Evolutionary conservation across 2,888 invertebrate species (phyloP), one percentile per base, ranked within the genome.

Genomic region (Drosophila suboccidentalis): DNA sequence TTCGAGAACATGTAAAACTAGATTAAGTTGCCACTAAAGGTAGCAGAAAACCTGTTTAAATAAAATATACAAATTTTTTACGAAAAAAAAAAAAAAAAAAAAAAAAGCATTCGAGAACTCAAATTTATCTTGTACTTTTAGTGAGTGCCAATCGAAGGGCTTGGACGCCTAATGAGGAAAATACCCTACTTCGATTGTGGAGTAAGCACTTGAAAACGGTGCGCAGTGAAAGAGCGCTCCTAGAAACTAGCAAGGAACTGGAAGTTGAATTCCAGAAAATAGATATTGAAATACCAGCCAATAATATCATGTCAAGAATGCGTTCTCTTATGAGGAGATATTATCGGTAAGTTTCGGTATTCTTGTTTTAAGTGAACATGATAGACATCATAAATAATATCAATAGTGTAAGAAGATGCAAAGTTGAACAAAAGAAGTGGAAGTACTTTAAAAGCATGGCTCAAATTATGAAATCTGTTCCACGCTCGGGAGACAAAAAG

Each of bases 291-390:
- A 47, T 61, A 4, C 38, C 26, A 3, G 9, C 22, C 0, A 11
- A 4, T 0, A 44, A 60, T 4, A 64, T 81, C 2, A 53, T 47
- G 9, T n/a, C 15, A 0, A 81, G 83, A 76, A 81, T 76, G 62
- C 17, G 43, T 0, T 36, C 70, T 0, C 38, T 83, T 0, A 72
- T 46, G 15, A 49, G 64, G 5, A 75, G 62, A 59, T 83, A 57
- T 50, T 17, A 9, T 6, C 6, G 10, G 75, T 75, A 54, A 54
- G 70, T 53, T 13, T 19, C 8, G 5, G 0, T 6, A 26, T n/a
- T 26, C 2, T 4, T 32, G 4, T 8, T 17, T 19, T 9, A 32
- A 55, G 26, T 13, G 8, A 29, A 41, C 17, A 1, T 11, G 2
- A 43, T 22, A 11, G 2, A 15, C 2, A 6, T 0, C 15, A 26